Evolutionary conservation across 2,888 invertebrate genomes (phyloP).

Genomic region (Eupelmus urozonus): DNA sequence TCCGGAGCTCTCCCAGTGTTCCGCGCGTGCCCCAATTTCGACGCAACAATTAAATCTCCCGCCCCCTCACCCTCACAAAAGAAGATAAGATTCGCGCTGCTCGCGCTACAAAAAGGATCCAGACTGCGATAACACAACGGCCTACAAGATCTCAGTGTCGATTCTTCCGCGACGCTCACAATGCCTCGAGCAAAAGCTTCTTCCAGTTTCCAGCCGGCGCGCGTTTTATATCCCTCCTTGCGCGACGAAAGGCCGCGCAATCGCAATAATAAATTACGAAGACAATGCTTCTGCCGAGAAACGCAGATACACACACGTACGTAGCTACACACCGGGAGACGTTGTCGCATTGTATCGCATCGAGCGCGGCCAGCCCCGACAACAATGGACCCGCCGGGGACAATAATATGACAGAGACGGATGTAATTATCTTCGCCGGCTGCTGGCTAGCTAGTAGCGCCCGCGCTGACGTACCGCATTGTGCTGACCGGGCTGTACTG

Average conservation of each 20-base stretch:
- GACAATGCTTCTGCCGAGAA: slow-evolving; percentile 63
- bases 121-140: too few species aligned
- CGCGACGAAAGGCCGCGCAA: slow-evolving; percentile 29
- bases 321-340: slow-evolving; percentile 51
- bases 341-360: slow-evolving; percentile 65
- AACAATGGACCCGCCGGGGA: slow-evolving; percentile 69
- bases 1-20: neutral
- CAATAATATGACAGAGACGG: slow-evolving; percentile 72
- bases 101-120: too few species aligned
- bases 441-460: neutral
- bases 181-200: too few species aligned
- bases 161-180: too few species aligned
- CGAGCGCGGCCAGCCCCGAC: slow-evolving; percentile 60
- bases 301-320: slow-evolving; percentile 38
- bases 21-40: neutral
- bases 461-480: neutral
- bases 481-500: slow-evolving; percentile 11
- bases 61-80: neutral
- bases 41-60: neutral
- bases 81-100: too few species aligned
- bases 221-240: neutral
- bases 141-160: too few species aligned
- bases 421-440: slow-evolving; percentile 71
- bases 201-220: neutral
- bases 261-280: slow-evolving; percentile 64